Evolutionary conservation across 2,888 invertebrate genomes (phyloP), one percentile per base, ranked within the genome.

Genomic region (Noctua janthe): DNA sequence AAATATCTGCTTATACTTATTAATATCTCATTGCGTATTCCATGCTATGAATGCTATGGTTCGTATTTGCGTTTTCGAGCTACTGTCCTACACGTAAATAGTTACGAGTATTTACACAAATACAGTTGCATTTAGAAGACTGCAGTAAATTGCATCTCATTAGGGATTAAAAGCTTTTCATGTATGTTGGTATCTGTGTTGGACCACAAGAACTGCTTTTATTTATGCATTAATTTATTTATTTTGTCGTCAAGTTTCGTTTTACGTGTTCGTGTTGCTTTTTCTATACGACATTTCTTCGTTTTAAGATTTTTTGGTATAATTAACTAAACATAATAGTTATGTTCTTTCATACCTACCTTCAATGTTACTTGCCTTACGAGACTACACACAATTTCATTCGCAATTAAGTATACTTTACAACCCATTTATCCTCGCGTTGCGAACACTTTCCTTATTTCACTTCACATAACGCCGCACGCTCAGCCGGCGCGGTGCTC

Each of bases 141-240:
- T 70, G n/a, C 54, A 49, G 62, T 43, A 29, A 83, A 64, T 77
- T 70, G 23, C 49, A 83, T 62, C 39, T 76, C 77, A 70, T 70
- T 83, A 70, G 3, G 54, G 23, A 76, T 83, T 76, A 54, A 70
- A 83, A 70, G 51, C 69, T 83, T 83, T 83, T 69, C 59, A 54
- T 69, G 62, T 62, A 69, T 39, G 47, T 47, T 70, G 7, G 47
- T 47, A 7, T 43, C 23, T 66, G 23, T 17, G 13, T 62, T 23
- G 8, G 51, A 35, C 23, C 8, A 39, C 76, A 35, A 6, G 8
- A 35, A 67, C 51, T 47, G 39, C 7, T 29, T 64, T 54, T 29
- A 49, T 29, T n/a, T 23, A 35, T 8, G 11, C 29, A 23, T 70
- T 62, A 8, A 76, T 76, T 75, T 47, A 76, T 76, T 75, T 47